These are phyloP conservation scores for Quadroppia sp. DNA, from an alignment of 2,888 invertebrate species.

Conservation along the genomic window DNA sequence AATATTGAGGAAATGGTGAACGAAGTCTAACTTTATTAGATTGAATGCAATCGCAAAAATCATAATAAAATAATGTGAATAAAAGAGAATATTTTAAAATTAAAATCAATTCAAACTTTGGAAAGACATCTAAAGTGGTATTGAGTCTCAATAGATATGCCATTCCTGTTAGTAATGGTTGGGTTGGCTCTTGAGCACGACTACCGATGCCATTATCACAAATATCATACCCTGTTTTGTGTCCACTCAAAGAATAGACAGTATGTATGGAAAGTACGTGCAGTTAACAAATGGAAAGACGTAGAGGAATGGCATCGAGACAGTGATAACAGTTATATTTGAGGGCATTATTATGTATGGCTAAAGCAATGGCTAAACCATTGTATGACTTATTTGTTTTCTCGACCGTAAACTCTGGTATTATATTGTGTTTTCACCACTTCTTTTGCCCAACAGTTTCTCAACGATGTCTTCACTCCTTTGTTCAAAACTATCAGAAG, in stretches of 20 bases:
- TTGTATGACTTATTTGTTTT: slow-evolving; percentile 16
- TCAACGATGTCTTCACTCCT: background rate
- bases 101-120: background rate
- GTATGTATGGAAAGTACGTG: background rate
- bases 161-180: slow-evolving; percentile 1
- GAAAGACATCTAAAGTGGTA: background rate
- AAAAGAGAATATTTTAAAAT: background rate
- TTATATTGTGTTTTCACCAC: slow-evolving; percentile 14
- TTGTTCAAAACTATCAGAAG: slow-evolving; percentile 9
- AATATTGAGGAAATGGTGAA: background rate
- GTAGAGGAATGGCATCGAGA: background rate
- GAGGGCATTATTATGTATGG: slow-evolving; percentile 6
- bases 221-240: background rate
- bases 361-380: background rate
- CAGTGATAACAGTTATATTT: background rate
- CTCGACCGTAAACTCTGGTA: slow-evolving; percentile 13
- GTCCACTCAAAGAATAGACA: background rate
- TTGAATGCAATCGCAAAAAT: background rate
- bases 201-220: slow-evolving; percentile 9
- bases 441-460: slow-evolving; percentile 3
- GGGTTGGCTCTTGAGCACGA: background rate
- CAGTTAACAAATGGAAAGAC: background rate
- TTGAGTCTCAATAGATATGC: background rate
- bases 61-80: background rate
- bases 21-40: too few relatives aligned